Evolutionary conservation across 2,113 vertebrate genomes (phyloP), one percentile per base, ranked within the genome.

Genomic region (Felis chaus): DNA sequence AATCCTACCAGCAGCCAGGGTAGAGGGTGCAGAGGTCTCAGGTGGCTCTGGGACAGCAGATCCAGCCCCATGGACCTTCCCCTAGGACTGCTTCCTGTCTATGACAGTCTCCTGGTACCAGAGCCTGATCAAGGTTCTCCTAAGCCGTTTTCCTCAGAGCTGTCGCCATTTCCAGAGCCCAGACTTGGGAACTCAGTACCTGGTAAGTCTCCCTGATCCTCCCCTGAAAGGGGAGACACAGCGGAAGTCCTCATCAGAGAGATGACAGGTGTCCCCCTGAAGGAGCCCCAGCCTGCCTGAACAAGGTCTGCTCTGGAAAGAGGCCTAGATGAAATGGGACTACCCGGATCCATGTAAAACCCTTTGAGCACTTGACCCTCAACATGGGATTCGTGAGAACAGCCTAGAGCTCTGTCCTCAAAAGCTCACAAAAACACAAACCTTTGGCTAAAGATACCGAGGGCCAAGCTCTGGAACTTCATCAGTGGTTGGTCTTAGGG

Each of bases 61-160:
- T 39, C 65, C 65, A 93, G 39, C 36, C 19, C 65, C 80, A 2
- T 86, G 91, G 48, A 7, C 33, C 9, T 65, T 76, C 39, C 88
- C 6, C 2, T 97, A 99, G 99, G 99, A 99, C 97, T 99, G 99
- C 94, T 99, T 99, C 98, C 99, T 99, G 90, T 99, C 99, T 65
- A 99, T 99, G 99, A 99, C 99, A 5, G 99, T 99, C 36, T 98
- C 99, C 98, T 99, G 99, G 99, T 99, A 99, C 98, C 99, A 99
- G 98, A 99, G 99, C 98, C 99, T 99, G 79, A 99, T 99, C 98
- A 99, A 99, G 97, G 99, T 99, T 93, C 99, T 99, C 55, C 98
- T 99, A 68, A 99, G 98, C 90, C 99, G 99, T 88, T 99, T 99
- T 98, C 99, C 99, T 31, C 99, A 99, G 98, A 99, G 99, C 98